Conservation (phyloP, 2,797 vertebrate genomes). For the Lagodon rhomboides region DNA sequence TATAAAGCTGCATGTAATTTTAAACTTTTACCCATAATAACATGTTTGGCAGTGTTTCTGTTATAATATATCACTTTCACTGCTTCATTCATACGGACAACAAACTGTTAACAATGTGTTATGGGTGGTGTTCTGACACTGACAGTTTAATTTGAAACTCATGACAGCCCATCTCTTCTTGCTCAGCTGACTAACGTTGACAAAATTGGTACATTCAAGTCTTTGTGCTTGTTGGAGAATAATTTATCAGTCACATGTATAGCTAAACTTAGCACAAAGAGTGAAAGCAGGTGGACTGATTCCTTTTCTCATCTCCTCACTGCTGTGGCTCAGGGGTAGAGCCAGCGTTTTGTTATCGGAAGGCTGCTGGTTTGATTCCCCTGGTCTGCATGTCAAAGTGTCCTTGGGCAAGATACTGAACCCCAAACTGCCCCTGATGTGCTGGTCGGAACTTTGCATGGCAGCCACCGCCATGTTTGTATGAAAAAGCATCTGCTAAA, state of each 20-base stretch:
- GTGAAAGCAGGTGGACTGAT: neutral
- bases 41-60: too few species aligned
- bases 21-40: neutral
- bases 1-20: neutral
- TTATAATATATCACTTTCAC: neutral
- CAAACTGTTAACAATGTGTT: neutral
- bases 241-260: neutral
- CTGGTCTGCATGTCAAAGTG: too few species aligned
- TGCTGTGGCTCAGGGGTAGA: too few species aligned
- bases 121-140: neutral
- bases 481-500: too few species aligned
- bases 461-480: too few species aligned
- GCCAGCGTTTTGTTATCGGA: too few species aligned
- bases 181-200: constrained; percentile 23
- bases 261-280: neutral
- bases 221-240: neutral
- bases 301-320: too few species aligned
- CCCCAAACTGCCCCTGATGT: too few species aligned
- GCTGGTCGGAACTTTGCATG: too few species aligned
- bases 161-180: constrained; percentile 21
- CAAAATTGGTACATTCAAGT: neutral
- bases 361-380: too few species aligned
- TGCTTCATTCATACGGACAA: neutral
- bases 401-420: too few species aligned
- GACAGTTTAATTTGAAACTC: constrained; percentile 46